Evolutionary conservation across 1,140 invertebrate genomes (phyloP).

Genomic region (Carposina sasakii): DNA sequence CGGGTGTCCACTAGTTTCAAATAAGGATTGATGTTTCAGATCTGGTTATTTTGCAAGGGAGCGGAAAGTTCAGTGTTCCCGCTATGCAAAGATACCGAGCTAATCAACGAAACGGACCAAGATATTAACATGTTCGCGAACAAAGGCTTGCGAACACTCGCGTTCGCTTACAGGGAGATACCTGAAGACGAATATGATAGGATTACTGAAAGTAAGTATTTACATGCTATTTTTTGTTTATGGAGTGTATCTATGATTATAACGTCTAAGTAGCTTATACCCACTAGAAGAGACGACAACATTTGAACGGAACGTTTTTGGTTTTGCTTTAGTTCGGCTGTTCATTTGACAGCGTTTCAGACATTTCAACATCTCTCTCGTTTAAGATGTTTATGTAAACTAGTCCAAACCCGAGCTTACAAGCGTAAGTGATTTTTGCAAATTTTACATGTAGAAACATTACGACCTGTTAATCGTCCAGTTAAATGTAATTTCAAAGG

Average conservation of each 20-base stretch:
- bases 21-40: constrained; percentile 60
- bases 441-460: too few relatives aligned
- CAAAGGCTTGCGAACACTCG: constrained; percentile 90
- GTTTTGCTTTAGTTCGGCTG: too few relatives aligned
- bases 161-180: constrained; percentile 82
- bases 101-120: constrained; percentile 82
- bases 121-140: constrained; percentile 95
- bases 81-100: constrained; percentile 68
- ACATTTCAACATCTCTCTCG: background rate
- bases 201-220: constrained; percentile 43
- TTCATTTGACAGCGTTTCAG: background rate
- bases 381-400: too few relatives aligned
- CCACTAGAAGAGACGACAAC: too few relatives aligned
- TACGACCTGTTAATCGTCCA: too few relatives aligned
- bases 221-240: background rate
- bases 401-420: too few relatives aligned
- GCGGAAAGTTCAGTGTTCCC: constrained; percentile 85
- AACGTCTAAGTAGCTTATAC: too few relatives aligned
- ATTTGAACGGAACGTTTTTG: too few relatives aligned
- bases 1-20: too few relatives aligned
- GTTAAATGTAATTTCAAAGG: too few relatives aligned
- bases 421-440: too few relatives aligned
- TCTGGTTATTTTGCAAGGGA: constrained; percentile 86
- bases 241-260: too few relatives aligned
- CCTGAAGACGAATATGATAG: constrained; percentile 64